phyloP scores from a whole-genome alignment of 1,140 invertebrate genomes.

The Drusus annulatus region DNA sequence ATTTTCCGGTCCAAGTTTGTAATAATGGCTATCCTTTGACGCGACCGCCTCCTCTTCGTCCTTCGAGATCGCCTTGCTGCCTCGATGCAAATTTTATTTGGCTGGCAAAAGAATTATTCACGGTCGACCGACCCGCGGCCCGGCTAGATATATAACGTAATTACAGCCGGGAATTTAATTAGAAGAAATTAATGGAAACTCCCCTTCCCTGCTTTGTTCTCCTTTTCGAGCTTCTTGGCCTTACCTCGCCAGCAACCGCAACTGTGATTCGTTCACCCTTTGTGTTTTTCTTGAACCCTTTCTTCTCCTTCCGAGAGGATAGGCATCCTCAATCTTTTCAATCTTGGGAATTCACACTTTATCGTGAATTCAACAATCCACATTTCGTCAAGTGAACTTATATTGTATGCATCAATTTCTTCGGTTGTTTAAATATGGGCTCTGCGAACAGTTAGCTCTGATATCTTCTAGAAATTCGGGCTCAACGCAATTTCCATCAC shows the following conservation, averaged over 20 bases:
- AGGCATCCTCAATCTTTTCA: no score
- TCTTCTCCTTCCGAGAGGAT: no score
- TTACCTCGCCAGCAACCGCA: constrained; percentile 49
- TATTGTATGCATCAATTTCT: no score
- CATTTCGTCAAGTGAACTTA: no score
- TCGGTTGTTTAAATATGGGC: no score
- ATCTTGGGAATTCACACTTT: no score
- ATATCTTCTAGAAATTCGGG: no score
- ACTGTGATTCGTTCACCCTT: constrained; percentile 59
- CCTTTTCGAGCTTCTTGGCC: constrained; percentile 36
- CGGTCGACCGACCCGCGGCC: constrained; percentile 50
- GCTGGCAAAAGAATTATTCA: constrained; percentile 52
- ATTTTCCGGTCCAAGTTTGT: no score
- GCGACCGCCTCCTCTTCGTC: background rate
- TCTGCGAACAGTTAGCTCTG: no score
- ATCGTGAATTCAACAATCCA: no score
- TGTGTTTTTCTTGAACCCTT: constrained; percentile 56
- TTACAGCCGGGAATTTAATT: constrained; percentile 59
- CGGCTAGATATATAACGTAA: constrained; percentile 57
- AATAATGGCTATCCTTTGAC: constrained; percentile 8
- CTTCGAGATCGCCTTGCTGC: constrained; percentile 23
- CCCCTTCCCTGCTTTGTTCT: constrained; percentile 26
- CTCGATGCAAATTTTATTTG: constrained; percentile 58
- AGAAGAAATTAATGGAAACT: constrained; percentile 60
- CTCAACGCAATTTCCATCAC: no score